Evolutionary conservation across 2,797 vertebrate genomes (phyloP).

Genomic region (Tenualosa thibaudeaui): DNA sequence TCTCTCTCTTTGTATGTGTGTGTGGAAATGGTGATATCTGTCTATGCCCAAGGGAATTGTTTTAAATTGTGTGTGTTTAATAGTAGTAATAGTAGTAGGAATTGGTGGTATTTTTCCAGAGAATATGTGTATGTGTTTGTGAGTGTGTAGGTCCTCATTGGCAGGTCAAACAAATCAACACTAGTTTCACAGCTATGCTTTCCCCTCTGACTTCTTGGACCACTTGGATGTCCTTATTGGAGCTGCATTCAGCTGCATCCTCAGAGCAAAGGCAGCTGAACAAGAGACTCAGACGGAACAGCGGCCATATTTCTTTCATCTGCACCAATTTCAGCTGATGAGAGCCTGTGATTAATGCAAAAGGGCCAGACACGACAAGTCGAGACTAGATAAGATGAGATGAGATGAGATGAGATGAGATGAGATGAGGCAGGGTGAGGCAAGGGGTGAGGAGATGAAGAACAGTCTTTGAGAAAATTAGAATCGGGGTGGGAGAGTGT

Average conservation of each 20-base stretch:
- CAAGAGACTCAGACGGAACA: not conserved
- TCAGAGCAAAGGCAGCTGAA: not conserved
- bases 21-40: not conserved
- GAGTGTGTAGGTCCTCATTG: not conserved
- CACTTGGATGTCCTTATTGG: not conserved
- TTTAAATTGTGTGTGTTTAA: not conserved
- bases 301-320: not conserved
- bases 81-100: not conserved
- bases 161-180: not conserved
- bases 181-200: not conserved
- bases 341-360: not conserved
- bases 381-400: not conserved
- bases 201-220: not conserved
- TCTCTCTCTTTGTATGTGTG: too few species aligned
- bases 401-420: not conserved
- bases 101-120: too few species aligned
- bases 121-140: not conserved
- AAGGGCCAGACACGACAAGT: not conserved
- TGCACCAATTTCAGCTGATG: not conserved
- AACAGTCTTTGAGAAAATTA: not conserved
- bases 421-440: not conserved
- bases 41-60: not conserved
- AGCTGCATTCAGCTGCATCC: not conserved
- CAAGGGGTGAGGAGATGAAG: not conserved
- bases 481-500: slow-evolving; percentile 2